Conservation (phyloP, 2,888 invertebrate species). For the Aspidiotus destructor region DNA sequence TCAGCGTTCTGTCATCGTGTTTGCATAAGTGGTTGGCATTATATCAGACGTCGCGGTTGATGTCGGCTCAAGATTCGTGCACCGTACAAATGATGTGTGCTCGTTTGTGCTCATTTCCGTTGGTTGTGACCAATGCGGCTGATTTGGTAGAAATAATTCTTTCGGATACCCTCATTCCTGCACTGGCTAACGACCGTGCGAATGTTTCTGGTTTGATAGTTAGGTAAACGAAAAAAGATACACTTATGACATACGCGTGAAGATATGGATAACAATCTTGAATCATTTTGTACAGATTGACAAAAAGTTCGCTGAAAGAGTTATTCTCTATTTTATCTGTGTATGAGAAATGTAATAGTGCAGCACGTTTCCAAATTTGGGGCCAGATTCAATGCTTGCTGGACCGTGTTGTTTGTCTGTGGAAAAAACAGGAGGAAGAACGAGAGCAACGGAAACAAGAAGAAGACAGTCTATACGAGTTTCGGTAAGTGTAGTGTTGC, state of each 20-base stretch:
- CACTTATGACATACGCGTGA: too few species aligned
- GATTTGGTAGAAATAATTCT: slow-evolving; percentile 11
- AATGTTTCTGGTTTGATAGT: too few species aligned
- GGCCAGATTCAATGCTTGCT: slow-evolving; percentile 32
- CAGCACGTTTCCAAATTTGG: slow-evolving; percentile 39
- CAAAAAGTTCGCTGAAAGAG: slow-evolving; percentile 61
- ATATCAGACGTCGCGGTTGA: neutral
- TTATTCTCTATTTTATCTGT: slow-evolving; percentile 49
- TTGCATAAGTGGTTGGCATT: neutral
- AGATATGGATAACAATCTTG: neutral
- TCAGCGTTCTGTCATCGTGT: slow-evolving; percentile 34
- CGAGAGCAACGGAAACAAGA: slow-evolving; percentile 58
- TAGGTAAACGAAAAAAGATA: too few species aligned
- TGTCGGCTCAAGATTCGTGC: neutral
- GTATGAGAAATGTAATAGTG: slow-evolving; percentile 47
- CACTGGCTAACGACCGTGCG: neutral
- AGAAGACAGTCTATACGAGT: slow-evolving; percentile 66
- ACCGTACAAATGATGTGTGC: slow-evolving; percentile 10
- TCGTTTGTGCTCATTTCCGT: slow-evolving; percentile 22
- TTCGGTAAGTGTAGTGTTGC: slow-evolving; percentile 40
- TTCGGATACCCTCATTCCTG: slow-evolving; percentile 7
- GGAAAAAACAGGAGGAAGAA: slow-evolving; percentile 66
- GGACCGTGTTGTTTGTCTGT: slow-evolving; percentile 52
- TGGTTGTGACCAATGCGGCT: neutral
- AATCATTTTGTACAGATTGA: slow-evolving; percentile 45